Base-by-base conservation (phyloP, 2,888 invertebrate genomes). In the Drosophila heteroneura region DNA sequence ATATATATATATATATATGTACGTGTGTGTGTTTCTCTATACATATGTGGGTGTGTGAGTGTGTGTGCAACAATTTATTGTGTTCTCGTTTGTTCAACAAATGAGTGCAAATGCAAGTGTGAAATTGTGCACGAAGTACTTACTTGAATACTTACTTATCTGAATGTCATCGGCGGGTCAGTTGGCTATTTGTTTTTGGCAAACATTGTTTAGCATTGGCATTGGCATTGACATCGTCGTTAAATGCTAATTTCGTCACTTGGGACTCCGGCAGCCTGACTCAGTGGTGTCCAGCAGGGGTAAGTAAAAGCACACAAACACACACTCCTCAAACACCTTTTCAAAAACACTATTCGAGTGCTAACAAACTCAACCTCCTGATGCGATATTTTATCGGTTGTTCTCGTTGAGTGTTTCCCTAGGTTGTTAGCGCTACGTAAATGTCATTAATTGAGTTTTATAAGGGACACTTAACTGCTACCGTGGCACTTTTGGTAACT, bases 341-440 rank as follows among this genome's bases (percentile, higher is more conserved):
- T 14, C 12, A 12, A 22, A 53, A 19, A 49, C 59, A 56, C 39
- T 28, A 30, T 68, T 67, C 71, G 66, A 70, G 62, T 76, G 86
- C 70, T 87, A 90, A 85, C 76, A 39, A 83, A 68, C 75, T 78
- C 68, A 75, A 73, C 77, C 89, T 83, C 67, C 54, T 51, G 39
- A 32, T 56, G 47, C 58, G 44, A 61, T 51, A 39, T 57, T 57
- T 60, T 60, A 47, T 57, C 65, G 41, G 35, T 14, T 30, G 19
- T 35, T 32, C 44, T 16, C 28, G 9, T 49, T n/a, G 14, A 22
- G 49, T 57, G 22, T 41, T 58, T 63, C 5, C 19, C 32, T 47
- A 53, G 70, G 47, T 63, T 47, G 57, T 83, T 86, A 74, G 68
- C 76, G 60, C 73, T 53, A 44, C 14, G 44, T 58, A 71, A 59